Evolutionary conservation across 1,140 invertebrate genomes (phyloP).

Genomic region (Euura saliciscinereae): DNA sequence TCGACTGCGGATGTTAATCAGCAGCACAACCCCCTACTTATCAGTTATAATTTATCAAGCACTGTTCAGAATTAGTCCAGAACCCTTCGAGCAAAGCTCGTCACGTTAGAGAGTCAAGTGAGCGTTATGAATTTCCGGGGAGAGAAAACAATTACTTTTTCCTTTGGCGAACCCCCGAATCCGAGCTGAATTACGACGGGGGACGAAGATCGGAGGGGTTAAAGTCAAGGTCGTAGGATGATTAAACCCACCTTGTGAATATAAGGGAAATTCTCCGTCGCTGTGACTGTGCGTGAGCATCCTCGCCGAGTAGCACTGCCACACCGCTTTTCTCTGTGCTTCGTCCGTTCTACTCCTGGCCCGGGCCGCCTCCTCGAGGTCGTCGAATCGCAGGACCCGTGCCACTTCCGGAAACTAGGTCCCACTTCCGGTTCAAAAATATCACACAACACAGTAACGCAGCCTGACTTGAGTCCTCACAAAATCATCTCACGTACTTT

Average conservation of each 20-base stretch:
- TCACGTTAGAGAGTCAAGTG: not conserved
- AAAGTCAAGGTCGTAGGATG: no score
- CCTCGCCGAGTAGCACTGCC: slow-evolving; percentile 52
- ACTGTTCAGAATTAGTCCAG: not conserved
- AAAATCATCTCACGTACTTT: not conserved
- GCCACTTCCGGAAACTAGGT: slow-evolving; percentile 37
- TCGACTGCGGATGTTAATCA: not conserved
- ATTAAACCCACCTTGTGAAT: slow-evolving; percentile 58
- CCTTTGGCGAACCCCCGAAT: not conserved
- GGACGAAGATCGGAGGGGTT: no score
- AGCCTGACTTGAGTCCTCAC: not conserved
- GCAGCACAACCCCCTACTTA: not conserved
- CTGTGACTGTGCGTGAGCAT: slow-evolving; percentile 82
- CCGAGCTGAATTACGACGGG: not conserved
- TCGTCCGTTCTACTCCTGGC: slow-evolving; percentile 28
- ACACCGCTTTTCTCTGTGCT: slow-evolving; percentile 43
- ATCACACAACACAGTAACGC: no score
- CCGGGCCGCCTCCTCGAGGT: slow-evolving; percentile 40
- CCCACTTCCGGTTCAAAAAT: not conserved
- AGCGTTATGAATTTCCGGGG: not conserved
- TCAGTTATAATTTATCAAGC: not conserved
- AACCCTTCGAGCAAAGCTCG: no score
- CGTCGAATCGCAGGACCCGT: slow-evolving; percentile 41
- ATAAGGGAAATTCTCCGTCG: slow-evolving; percentile 81
- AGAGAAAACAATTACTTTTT: not conserved